Conservation (phyloP, 2,113 vertebrate species). For the Cyphomyrus discorhynchus region DNA sequence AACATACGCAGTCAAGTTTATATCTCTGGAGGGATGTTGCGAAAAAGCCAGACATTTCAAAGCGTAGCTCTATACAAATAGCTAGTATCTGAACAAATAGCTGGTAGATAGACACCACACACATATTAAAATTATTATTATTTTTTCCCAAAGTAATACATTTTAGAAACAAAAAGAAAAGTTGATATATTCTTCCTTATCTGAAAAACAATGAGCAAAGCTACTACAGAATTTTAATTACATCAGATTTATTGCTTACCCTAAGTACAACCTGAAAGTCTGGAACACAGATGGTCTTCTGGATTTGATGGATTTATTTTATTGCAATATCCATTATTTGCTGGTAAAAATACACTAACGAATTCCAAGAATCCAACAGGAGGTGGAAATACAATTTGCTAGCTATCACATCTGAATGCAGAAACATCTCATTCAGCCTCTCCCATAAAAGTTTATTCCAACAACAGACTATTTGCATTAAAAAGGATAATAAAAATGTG, state of each 20-base stretch:
- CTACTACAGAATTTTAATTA: not conserved
- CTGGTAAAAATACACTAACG: not conserved
- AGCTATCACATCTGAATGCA: not conserved
- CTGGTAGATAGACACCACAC: not conserved
- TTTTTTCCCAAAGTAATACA: not conserved
- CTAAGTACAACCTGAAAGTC: not conserved
- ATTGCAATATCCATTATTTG: conserved; percentile 1
- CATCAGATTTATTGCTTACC: not conserved
- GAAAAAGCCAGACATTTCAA: not conserved
- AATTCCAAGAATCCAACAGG: not conserved
- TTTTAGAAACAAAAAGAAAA: not conserved
- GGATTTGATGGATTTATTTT: not conserved
- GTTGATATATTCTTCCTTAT: not conserved
- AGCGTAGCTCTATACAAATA: not conserved
- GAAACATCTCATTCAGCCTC: not conserved
- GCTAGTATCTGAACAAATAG: not conserved
- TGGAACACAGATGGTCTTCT: not conserved
- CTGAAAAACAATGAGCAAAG: not conserved
- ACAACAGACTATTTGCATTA: not conserved
- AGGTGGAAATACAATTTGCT: not conserved
- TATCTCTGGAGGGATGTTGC: not conserved
- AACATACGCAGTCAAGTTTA: not conserved
- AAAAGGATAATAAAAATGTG: not conserved
- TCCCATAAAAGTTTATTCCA: not conserved
- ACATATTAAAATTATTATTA: not conserved